phyloP scores from a whole-genome alignment of 37 sponge, comb jelly and placozoan species.

The Diacarnus erythraeanus region DNA sequence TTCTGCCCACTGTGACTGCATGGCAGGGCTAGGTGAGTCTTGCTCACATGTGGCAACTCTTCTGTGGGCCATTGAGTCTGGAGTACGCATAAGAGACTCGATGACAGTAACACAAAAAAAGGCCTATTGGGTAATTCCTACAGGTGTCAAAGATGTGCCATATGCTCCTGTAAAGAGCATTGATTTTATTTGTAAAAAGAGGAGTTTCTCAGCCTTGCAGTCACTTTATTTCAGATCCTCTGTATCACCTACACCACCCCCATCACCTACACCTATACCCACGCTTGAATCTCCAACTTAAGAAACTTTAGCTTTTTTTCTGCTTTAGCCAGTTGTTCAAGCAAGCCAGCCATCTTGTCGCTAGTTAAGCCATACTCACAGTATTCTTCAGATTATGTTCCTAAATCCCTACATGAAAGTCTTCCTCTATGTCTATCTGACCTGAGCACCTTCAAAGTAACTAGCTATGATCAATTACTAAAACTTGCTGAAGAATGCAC shows the following conservation, averaged over 20 bases:
- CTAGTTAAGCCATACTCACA: conserved; percentile 13
- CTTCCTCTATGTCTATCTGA: conserved; percentile 17
- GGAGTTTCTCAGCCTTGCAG: background rate
- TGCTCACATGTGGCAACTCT: conserved; percentile 71
- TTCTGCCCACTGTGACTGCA: conserved; percentile 78
- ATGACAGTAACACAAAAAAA: conserved; percentile 50
- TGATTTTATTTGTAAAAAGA: conserved; percentile 39
- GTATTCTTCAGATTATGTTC: conserved; percentile 39
- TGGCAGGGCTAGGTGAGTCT: conserved; percentile 70
- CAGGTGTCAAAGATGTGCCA: conserved; percentile 26
- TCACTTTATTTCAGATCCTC: background rate
- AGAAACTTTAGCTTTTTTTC: background rate
- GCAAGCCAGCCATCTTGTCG: conserved; percentile 54
- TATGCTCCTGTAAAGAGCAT: conserved; percentile 44
- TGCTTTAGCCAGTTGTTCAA: background rate
- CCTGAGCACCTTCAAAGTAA: conserved; percentile 5
- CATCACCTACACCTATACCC: background rate
- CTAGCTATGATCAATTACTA: conserved; percentile 32
- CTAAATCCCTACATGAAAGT: background rate
- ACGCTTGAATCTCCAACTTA: background rate
- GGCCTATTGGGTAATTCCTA: conserved; percentile 61
- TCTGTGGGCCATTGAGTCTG: conserved; percentile 59
- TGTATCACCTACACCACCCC: background rate
- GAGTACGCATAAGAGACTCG: conserved; percentile 37
- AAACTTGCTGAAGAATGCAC: background rate